Base-by-base conservation (phyloP, 1,140 invertebrate genomes). In the Choristoneura fumiferana region DNA sequence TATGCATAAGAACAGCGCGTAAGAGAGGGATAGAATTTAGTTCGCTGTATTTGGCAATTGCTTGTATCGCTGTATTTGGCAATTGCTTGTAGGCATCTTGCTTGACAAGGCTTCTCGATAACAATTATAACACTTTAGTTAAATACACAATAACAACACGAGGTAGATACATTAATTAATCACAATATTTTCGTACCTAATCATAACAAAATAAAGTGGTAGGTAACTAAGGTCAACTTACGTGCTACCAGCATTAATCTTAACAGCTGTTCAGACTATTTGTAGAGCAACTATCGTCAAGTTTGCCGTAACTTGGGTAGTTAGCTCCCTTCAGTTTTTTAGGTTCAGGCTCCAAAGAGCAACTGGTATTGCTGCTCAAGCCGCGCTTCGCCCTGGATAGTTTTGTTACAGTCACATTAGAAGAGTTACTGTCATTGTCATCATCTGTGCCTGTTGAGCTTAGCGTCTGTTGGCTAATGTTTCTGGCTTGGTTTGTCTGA, bases 281-380 rank as follows among this genome's bases (percentile, higher is more conserved):
- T n/a, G 73, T 76, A 0, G 78, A 79, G 49, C 60, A 76, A 10
- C 76, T 77, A 17, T 84, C 76, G 54, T 82, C 62, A 39, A 67
- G 12, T 66, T 65, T n/a, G 63, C 33, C 8, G 64, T 33, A 18
- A 52, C 58, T 3, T 1, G 58, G 55, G 18, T 60, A 58, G 0
- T 66, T 2, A 3, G 37, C 71, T 15, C 78, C 38, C 40, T 69
- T 68, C 0, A 81, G 9, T 60, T 77, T 87, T 60, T 89, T 89
- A 5, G 82, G 70, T 4, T 71, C 65, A 10, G 86, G 86, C 65
- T 86, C 81, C 63, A 67, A 75, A 0, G 80, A 76, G 36, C 59
- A 78, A 49, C 58, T 79, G 53, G 43, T 81, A 49, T 67, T 80
- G 64, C 76, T 69, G 29, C 78, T 89, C 0, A 84, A 39, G 0